Conservation (phyloP, 1,140 invertebrate genomes). For the Tetramorium simillimum region DNA sequence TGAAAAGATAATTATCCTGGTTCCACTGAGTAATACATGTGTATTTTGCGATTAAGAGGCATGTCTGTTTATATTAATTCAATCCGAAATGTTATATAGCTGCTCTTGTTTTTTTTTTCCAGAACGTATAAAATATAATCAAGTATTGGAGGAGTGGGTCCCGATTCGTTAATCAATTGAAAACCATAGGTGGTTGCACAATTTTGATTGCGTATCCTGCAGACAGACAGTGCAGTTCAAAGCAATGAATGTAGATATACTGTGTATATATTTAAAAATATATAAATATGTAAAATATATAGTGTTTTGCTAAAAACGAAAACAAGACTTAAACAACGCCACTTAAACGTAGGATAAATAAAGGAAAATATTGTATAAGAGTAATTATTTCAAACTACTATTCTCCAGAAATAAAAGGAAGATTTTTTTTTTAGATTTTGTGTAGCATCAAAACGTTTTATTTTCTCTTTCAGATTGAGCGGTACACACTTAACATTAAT, state of each 20-base stretch:
- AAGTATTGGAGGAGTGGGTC: slow-evolving; percentile 87
- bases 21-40: background rate
- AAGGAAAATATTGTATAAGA: background rate
- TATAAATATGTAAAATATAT: slow-evolving; percentile 11
- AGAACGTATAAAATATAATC: slow-evolving; percentile 88
- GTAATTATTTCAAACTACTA: background rate
- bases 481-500: slow-evolving; percentile 24
- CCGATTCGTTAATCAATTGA: slow-evolving; percentile 87
- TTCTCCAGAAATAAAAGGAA: background rate
- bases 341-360: slow-evolving; percentile 3
- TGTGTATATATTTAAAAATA: slow-evolving; percentile 10
- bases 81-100: background rate
- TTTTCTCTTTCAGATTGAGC: slow-evolving; percentile 25
- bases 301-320: slow-evolving; percentile 1
- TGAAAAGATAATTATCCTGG: slow-evolving; percentile 14
- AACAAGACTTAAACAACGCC: background rate
- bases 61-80: background rate
- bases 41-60: background rate
- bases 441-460: slow-evolving; percentile 41
- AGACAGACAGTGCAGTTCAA: slow-evolving; percentile 1
- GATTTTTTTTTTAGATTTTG: slow-evolving; percentile 16
- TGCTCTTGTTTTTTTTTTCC: slow-evolving; percentile 80
- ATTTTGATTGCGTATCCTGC: background rate
- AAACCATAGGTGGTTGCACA: slow-evolving; percentile 12
- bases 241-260: slow-evolving; percentile 25